Base-by-base conservation (phyloP, 2,113 vertebrate species). In the Lepisosteus osseus region DNA sequence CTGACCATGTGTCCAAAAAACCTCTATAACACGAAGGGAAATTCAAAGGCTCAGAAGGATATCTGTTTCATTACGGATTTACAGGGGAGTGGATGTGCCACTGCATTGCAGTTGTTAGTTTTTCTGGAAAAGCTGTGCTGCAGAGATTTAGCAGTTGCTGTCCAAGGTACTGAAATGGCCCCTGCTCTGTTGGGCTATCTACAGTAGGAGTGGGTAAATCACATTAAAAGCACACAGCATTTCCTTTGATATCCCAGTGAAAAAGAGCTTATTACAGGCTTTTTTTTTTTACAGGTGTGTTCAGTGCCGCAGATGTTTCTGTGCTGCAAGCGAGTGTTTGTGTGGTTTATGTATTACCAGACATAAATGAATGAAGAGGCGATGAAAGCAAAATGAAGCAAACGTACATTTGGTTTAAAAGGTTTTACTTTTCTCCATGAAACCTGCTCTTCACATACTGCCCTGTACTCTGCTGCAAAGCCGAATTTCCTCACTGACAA, bases 71-170 rank as follows among this genome's bases (percentile, higher is more conserved):
- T 66, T 66, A 51, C 47, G 4, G 47, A 8, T 17, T 17, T 17
- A 42, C 6, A 42, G 62, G 64, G 64, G 64, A 44, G n/a, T 66
- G 47, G 47, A 51, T 5, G 47, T 51, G 47, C 40, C 9, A 44
- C 43, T 42, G 64, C 7, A 66, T 47, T 66, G 64, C 64, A n/a
- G 42, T 44, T 44, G 41, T 66, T 41, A 14, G 64, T 44, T 66
- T 12, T 66, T 44, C 45, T 44, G 64, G 43, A 66, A 44, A 47
- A 6, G n/a, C 43, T 6, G 7, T 45, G 42, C 43, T 14, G 15
- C 12, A 14, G 42, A 44, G 14, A 66, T n/a, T 44, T 47, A 0
- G 11, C 45, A 44, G 64, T 12, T 66, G 43, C 64, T 45, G 41
- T 66, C 64, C 43, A 12, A 14, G 43, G 43, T 45, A 3, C 64